Conservation (phyloP, 2,888 invertebrate genomes). For the Clistopyga incitator region DNA sequence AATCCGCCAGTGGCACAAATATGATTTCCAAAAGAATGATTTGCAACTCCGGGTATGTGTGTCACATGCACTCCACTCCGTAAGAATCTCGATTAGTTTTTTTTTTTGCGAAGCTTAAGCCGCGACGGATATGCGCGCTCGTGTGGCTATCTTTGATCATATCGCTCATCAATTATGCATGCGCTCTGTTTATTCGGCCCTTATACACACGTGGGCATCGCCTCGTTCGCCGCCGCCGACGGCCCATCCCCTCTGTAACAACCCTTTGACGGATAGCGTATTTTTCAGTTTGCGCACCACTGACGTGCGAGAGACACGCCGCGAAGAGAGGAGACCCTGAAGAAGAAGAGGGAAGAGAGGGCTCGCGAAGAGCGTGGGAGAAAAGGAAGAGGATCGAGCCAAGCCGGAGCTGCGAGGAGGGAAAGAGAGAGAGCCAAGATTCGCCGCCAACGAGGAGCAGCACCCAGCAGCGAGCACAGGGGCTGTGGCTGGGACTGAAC, state of each 20-base stretch:
- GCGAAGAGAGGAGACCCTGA: slow-evolving; percentile 64
- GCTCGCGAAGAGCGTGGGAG: slow-evolving; percentile 23
- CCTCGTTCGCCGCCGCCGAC: slow-evolving; percentile 7
- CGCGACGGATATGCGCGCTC: slow-evolving; percentile 19
- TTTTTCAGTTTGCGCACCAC: slow-evolving; percentile 73
- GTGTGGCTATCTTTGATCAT: slow-evolving; percentile 60
- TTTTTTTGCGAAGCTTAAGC: not conserved
- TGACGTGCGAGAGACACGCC: slow-evolving; percentile 65
- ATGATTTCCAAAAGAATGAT: too few species aligned
- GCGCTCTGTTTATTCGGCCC: slow-evolving; percentile 59
- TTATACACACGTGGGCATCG: slow-evolving; percentile 25
- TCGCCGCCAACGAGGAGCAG: slow-evolving; percentile 69
- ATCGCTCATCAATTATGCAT: slow-evolving; percentile 67
- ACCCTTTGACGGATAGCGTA: slow-evolving; percentile 77
- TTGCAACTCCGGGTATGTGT: too few species aligned
- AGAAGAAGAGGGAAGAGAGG: slow-evolving; percentile 26
- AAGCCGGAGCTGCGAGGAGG: slow-evolving; percentile 36
- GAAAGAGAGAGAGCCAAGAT: slow-evolving; percentile 64
- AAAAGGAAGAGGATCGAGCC: slow-evolving; percentile 44
- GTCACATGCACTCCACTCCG: not conserved
- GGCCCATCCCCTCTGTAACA: slow-evolving; percentile 70
- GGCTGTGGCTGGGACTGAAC: slow-evolving; percentile 77
- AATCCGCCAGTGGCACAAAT: too few species aligned
- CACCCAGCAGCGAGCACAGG: slow-evolving; percentile 68
- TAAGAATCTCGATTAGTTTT: slow-evolving; percentile 20